Conservation (phyloP, 2,797 vertebrate genomes). For the Setipinna tenuifilis region DNA sequence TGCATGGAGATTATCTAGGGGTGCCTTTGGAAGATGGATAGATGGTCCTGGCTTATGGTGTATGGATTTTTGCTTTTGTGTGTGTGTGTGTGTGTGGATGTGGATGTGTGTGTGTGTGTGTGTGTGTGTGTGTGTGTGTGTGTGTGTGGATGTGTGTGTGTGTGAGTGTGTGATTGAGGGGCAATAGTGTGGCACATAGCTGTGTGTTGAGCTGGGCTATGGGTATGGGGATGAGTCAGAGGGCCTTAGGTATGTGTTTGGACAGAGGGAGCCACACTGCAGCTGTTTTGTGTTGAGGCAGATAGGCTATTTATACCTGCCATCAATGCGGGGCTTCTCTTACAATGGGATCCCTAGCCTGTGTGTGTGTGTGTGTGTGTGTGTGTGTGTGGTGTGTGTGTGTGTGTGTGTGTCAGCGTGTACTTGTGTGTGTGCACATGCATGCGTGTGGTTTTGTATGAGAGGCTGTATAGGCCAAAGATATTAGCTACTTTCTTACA, state of each 20-base stretch:
- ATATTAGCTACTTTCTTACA: too few species aligned
- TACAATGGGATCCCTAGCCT: background rate
- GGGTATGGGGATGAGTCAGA: conserved; percentile 7
- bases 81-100: conserved; percentile 41
- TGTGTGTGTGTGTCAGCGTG: conserved; percentile 46
- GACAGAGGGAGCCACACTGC: background rate
- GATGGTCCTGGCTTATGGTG: background rate
- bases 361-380: background rate
- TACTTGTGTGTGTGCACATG: conserved; percentile 30
- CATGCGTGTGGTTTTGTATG: conserved; percentile 23
- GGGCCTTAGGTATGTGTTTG: conserved; percentile 1
- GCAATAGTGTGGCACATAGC: background rate
- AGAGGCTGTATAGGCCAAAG: too few species aligned
- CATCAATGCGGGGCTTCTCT: background rate
- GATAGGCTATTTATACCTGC: background rate
- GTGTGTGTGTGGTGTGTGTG: conserved; percentile 44
- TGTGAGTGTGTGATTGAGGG: conserved; percentile 32
- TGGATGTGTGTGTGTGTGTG: conserved; percentile 39
- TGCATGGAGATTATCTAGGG: background rate
- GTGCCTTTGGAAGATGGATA: background rate
- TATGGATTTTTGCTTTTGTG: background rate
- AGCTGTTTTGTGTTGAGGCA: conserved; percentile 12
- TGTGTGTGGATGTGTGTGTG: conserved; percentile 53
- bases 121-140: conserved; percentile 29
- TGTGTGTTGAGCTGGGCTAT: conserved; percentile 10